Evolutionary conservation across 2,888 invertebrate genomes (phyloP).

Genomic region (Drosophila mimetica): DNA sequence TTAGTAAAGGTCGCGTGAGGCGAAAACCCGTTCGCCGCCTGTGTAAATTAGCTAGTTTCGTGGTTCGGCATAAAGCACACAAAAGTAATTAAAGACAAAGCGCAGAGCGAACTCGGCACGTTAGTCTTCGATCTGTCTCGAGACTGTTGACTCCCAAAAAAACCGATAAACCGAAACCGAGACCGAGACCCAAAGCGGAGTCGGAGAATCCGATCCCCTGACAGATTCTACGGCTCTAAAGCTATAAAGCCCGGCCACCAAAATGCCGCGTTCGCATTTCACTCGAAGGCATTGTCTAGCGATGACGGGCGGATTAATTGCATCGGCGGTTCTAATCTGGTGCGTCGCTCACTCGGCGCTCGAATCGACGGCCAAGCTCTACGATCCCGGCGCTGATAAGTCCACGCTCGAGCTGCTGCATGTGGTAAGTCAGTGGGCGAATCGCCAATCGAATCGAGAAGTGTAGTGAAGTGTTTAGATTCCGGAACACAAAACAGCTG

Average conservation of each 20-base stretch:
- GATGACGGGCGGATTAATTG: slow-evolving; percentile 79
- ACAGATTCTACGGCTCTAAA: slow-evolving; percentile 61
- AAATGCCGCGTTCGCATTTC: slow-evolving; percentile 83
- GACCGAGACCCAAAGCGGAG: slow-evolving; percentile 7
- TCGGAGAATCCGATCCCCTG: slow-evolving; percentile 30
- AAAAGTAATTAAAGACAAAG: slow-evolving; percentile 20
- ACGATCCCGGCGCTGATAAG: slow-evolving; percentile 68
- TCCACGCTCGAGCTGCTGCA: slow-evolving; percentile 82
- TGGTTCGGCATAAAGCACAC: slow-evolving; percentile 9
- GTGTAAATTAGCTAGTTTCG: slow-evolving; percentile 23
- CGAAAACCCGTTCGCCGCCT: slow-evolving; percentile 16
- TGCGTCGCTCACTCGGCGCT: slow-evolving; percentile 74
- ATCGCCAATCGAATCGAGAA: neutral
- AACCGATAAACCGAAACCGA: neutral
- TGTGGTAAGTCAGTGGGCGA: slow-evolving; percentile 79
- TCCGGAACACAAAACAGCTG: slow-evolving; percentile 8
- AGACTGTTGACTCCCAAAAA: slow-evolving; percentile 18
- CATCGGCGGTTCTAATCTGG: slow-evolving; percentile 76
- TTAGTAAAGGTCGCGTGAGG: neutral
- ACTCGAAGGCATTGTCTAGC: slow-evolving; percentile 80
- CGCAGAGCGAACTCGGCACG: slow-evolving; percentile 22
- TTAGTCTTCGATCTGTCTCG: slow-evolving; percentile 30
- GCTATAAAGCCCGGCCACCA: slow-evolving; percentile 69
- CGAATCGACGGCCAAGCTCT: slow-evolving; percentile 68
- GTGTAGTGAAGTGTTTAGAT: neutral